Conservation (phyloP, 2,797 vertebrate genomes). For the Psittacula derbiana region DNA sequence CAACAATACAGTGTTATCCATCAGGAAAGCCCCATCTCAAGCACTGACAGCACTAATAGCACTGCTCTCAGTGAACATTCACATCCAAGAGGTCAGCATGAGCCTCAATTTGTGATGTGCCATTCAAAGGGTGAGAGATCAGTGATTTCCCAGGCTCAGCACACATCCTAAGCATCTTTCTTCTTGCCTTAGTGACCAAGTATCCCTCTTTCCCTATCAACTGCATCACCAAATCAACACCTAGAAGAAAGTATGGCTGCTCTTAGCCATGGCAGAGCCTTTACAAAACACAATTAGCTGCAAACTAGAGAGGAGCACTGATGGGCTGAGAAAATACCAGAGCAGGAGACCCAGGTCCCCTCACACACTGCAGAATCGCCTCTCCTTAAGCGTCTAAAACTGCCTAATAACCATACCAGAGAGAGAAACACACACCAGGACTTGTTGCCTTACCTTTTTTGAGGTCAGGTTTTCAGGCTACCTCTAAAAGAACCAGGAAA, state of each 20-base stretch:
- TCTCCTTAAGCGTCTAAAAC: neutral
- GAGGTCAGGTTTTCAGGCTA: neutral
- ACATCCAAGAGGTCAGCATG: accelerated
- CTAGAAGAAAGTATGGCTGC: neutral
- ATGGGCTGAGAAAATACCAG: neutral
- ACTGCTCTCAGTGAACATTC: neutral
- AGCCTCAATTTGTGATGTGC: neutral
- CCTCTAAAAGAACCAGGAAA: neutral
- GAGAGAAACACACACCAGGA: neutral
- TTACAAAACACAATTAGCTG: neutral
- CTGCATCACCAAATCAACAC: neutral
- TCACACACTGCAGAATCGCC: neutral
- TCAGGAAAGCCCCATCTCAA: neutral
- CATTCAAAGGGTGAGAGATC: neutral
- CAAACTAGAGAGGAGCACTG: neutral
- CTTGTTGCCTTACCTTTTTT: neutral
- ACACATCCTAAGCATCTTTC: neutral
- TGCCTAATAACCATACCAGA: neutral
- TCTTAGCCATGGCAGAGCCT: neutral
- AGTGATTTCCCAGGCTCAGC: neutral
- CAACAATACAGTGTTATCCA: neutral
- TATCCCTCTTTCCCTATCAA: neutral
- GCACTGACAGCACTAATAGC: neutral
- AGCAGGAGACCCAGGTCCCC: neutral
- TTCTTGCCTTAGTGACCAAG: neutral